Evolutionary conservation across 1,140 invertebrate genomes (phyloP), one percentile per base, ranked within the genome.

Genomic region (Zelostemma sp.): DNA sequence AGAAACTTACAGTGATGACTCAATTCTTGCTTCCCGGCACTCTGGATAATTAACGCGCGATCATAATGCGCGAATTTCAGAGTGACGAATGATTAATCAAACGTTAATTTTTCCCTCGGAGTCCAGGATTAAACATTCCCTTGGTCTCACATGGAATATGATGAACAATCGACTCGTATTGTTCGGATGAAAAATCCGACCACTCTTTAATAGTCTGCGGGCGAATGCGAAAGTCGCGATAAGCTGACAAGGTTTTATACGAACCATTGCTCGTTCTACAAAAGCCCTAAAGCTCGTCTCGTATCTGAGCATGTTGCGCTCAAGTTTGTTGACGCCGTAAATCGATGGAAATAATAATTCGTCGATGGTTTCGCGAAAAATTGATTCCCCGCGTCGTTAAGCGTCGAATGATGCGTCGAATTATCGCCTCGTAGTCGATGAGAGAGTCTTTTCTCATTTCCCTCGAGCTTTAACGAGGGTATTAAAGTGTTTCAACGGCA

Each of bases 401-500:
- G n/a, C n/a, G n/a, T n/a, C n/a, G n/a, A n/a, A n/a, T n/a, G n/a
- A n/a, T n/a, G n/a, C n/a, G n/a, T n/a, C n/a, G n/a, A n/a, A n/a
- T n/a, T n/a, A n/a, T n/a, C n/a, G n/a, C n/a, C n/a, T n/a, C n/a
- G n/a, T n/a, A 79, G 74, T 71, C 77, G 68, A 11, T 43, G 35
- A 56, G 74, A 74, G 54, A 63, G 0, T n/a, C 17, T 31, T 17
- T 57, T 16, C 35, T 9, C 12, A 8, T 17, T 31, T 53, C 21
- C n/a, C 51, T 46, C 60, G 51, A 57, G 72, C 62, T 75, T 80
- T 76, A 81, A 79, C 65, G 75, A 79, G 68, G 60, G 47, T 59
- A 76, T 80, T 77, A 75, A 80, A 77, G 68, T 69, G 71, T 77
- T 79, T 75, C 64, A 51, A 73, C 61, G 64, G 63, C 66, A 65